Evolutionary conservation across 2,797 vertebrate genomes (phyloP), one percentile per base, ranked within the genome.

Genomic region (Manis javanica): DNA sequence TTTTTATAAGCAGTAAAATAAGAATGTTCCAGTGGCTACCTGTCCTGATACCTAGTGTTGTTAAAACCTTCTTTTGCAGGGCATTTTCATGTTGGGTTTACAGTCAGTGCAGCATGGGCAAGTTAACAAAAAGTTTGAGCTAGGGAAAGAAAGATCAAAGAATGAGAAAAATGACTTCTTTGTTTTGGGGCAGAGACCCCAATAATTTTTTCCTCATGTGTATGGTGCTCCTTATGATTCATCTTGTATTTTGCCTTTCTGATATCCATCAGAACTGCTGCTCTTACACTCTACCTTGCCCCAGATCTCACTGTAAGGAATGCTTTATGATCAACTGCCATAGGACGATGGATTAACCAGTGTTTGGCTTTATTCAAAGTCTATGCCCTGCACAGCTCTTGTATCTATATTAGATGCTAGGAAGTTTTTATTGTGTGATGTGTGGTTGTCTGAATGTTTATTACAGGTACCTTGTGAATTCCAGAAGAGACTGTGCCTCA

Each of bases 241-340:
- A 23, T 97, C 96, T 84, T 90, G 86, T 86, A 82, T 94, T 81
- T 96, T 83, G 95, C 95, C 97, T 98, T 91, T 96, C 72, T 78
- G 94, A 97, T 86, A 92, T 94, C 72, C 95, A 89, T 95, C 61
- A 23, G 19, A 93, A 96, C 87, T 69, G 82, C 72, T 95, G 96
- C 96, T 98, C 90, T 96, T 90, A 68, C 1, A 96, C 68, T 92
- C 83, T 69, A 96, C 96, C 97, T 97, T 97, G 97, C 97, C 97
- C 97, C 97, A 95, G 94, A 96, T 96, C 94, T 96, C 92, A 94
- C 2, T 96, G 86, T 96, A 93, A 94, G 95, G 97, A 97, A 96
- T 91, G 95, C 96, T 97, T 96, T 96, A 97, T 91, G 95, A 97
- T 95, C 96, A 97, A 97, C 97, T 98, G 98, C 97, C 98, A 97